These are phyloP conservation scores for Macaca fascicularis DNA, from an alignment of 2,113 vertebrate genomes.

Conservation along the genomic window DNA sequence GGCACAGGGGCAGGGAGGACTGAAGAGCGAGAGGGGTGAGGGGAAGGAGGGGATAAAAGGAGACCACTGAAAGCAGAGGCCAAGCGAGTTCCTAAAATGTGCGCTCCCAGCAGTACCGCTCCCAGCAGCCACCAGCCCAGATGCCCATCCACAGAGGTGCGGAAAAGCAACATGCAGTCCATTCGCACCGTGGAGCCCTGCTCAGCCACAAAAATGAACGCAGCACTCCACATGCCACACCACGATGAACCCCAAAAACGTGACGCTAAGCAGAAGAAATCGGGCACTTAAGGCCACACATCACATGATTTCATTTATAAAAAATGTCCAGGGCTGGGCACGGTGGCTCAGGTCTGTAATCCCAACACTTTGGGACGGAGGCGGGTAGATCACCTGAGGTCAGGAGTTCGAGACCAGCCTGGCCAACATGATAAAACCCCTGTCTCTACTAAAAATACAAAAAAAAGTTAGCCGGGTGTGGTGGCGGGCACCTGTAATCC, in stretches of 20 bases:
- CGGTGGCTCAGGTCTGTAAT: no score
- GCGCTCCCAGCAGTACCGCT: background rate
- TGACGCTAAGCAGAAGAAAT: background rate
- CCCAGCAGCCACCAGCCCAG: background rate
- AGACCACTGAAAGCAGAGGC: background rate
- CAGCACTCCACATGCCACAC: no score
- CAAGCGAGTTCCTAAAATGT: no score
- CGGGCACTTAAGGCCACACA: background rate
- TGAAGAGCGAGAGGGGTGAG: background rate
- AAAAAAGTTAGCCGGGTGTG: no score
- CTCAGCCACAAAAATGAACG: background rate
- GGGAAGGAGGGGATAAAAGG: background rate
- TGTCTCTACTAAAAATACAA: no score
- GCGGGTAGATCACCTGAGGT: no score
- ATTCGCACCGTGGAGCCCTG: background rate
- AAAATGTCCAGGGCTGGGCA: background rate
- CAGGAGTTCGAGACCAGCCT: no score
- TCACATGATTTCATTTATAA: fast-evolving
- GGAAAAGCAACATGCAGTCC: background rate
- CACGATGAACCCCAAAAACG: background rate
- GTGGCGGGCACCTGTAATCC: no score
- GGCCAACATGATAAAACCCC: no score
- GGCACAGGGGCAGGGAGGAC: fast-evolving
- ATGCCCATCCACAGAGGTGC: background rate
- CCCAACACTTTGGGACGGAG: no score